Percentiles rank a stretch among this genome's conserved stretches.
phyloP scores from a whole-genome alignment of 1,140 invertebrate species.

The Ceratina australensis region DNA sequence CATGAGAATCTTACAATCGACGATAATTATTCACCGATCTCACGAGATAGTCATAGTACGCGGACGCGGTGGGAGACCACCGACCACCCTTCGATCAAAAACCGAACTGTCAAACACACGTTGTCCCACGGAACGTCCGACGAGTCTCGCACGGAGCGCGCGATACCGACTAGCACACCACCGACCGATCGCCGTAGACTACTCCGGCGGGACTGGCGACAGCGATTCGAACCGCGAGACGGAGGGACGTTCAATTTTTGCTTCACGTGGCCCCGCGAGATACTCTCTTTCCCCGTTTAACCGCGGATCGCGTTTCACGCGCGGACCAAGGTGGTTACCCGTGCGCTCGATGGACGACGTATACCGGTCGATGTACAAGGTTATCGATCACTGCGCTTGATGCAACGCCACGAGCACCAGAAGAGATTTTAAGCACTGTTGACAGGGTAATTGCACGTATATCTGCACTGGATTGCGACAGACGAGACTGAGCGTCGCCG shows the following conservation, averaged over 20 bases:
- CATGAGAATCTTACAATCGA: conserved; percentile 27
- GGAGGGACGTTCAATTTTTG: conserved; percentile 19
- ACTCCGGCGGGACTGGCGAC: conserved; percentile 11
- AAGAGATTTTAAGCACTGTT: conserved; percentile 67
- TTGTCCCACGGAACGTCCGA: conserved; percentile 29
- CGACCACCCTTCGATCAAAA: neutral
- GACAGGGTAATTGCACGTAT: conserved; percentile 73
- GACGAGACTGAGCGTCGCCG: conserved; percentile 76
- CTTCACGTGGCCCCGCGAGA: conserved; percentile 19
- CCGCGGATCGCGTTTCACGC: neutral
- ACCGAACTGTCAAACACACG: conserved; percentile 18
- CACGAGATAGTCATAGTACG: conserved; percentile 17
- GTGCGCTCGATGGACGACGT: conserved; percentile 29
- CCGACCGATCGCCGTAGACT: conserved; percentile 29
- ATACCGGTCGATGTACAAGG: neutral
- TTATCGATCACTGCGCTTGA: conserved; percentile 49
- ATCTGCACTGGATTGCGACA: conserved; percentile 72
- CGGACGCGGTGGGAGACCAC: neutral
- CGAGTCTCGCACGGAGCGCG: conserved; percentile 17
- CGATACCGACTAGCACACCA: conserved; percentile 19
- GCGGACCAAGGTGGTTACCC: neutral
- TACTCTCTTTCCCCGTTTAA: no score
- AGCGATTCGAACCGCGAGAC: conserved; percentile 38
- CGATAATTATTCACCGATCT: neutral
- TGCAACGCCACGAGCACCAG: conserved; percentile 42